Percentiles rank a stretch among this genome's conserved stretches.
Evolutionary conservation across 2,888 invertebrate genomes (phyloP).

Genomic region (Timema podura): DNA sequence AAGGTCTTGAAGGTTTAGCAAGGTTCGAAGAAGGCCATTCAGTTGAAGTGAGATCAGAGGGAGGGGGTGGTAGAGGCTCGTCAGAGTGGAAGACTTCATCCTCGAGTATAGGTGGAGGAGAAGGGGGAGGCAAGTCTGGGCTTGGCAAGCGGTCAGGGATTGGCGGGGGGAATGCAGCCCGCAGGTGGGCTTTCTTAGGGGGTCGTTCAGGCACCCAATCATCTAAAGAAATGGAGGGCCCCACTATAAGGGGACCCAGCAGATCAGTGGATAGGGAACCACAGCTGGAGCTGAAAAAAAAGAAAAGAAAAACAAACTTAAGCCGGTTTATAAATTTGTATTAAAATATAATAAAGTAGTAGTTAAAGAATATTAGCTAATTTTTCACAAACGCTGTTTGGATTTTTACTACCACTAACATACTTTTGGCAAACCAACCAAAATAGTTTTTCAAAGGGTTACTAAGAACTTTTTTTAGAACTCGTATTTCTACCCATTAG

Average conservation of each 20-base stretch:
- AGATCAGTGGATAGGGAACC: constrained; percentile 55
- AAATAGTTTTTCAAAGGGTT: no score
- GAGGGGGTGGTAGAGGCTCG: constrained; percentile 63
- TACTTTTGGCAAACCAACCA: no score
- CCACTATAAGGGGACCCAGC: constrained; percentile 58
- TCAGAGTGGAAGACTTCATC: constrained; percentile 57
- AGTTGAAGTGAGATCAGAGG: constrained; percentile 47
- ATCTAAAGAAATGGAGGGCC: constrained; percentile 59
- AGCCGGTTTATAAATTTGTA: no score
- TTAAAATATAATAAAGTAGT: no score
- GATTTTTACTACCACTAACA: no score
- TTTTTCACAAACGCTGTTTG: no score
- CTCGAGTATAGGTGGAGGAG: constrained; percentile 57
- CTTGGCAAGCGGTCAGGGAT: constrained; percentile 50
- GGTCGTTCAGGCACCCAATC: constrained; percentile 72
- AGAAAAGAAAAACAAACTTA: no score
- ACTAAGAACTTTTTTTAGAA: no score
- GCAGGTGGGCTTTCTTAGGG: constrained; percentile 68
- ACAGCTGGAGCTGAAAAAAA: constrained; percentile 47
- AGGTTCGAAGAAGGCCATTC: constrained; percentile 20
- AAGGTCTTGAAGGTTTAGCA: no score
- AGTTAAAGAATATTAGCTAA: no score
- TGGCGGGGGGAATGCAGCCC: constrained; percentile 47
- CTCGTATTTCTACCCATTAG: no score
- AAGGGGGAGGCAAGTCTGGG: constrained; percentile 59